Evolutionary conservation across 2,797 vertebrate genomes (phyloP).

Genomic region (Alcedo atthis): DNA sequence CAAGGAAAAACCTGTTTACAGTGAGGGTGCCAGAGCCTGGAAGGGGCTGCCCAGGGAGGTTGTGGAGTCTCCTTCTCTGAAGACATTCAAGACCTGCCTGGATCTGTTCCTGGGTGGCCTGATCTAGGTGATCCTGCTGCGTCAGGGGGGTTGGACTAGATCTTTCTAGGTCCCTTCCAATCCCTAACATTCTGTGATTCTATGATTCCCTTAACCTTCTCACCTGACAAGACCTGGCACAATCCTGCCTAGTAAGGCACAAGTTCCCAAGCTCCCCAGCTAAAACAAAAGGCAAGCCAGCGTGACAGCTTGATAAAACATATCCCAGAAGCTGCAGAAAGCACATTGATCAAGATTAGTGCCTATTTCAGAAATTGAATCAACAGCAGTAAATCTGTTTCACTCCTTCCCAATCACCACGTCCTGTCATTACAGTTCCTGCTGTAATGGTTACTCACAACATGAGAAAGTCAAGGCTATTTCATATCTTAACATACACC

Average conservation of each 20-base stretch:
- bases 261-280: not conserved
- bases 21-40: too few relatives aligned
- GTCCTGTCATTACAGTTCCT: not conserved
- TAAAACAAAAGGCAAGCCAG: not conserved
- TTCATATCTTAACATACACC: not conserved
- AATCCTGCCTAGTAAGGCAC: not conserved
- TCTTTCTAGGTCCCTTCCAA: too few relatives aligned
- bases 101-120: too few relatives aligned
- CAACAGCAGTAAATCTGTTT: constrained; percentile 53
- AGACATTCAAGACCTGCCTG: too few relatives aligned
- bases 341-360: constrained; percentile 52
- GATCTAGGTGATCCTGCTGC: too few relatives aligned
- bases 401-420: constrained; percentile 12
- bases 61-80: too few relatives aligned
- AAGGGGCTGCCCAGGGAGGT: too few relatives aligned
- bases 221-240: fast-evolving
- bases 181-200: too few relatives aligned
- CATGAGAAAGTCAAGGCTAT: not conserved
- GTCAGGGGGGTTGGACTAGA: too few relatives aligned
- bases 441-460: not conserved
- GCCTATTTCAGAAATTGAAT: constrained; percentile 36
- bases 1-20: too few relatives aligned
- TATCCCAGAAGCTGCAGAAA: constrained; percentile 18
- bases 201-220: not conserved
- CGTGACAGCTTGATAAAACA: constrained; percentile 34